Evolutionary conservation across 2,888 invertebrate genomes (phyloP).

Genomic region (Busseola fusca): DNA sequence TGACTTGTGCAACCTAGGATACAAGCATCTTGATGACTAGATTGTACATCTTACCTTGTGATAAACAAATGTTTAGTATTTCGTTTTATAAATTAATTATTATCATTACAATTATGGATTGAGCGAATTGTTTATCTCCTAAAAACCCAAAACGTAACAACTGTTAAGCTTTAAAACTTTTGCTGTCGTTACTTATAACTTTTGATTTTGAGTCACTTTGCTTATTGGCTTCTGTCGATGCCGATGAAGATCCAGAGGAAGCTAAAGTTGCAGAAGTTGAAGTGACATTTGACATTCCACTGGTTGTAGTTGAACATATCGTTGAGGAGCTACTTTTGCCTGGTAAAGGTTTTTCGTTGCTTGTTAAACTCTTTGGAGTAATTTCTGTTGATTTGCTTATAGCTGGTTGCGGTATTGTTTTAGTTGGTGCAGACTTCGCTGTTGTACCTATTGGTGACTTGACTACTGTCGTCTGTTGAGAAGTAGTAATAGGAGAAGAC

Average conservation of each 20-base stretch:
- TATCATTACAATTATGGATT: conserved; percentile 72
- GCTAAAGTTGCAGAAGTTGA: conserved; percentile 17
- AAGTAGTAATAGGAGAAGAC: conserved; percentile 34
- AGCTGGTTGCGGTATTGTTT: conserved; percentile 35
- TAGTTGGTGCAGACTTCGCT: conserved; percentile 25
- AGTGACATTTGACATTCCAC: conserved; percentile 28
- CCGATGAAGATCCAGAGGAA: conserved; percentile 34
- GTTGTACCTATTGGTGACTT: conserved; percentile 36
- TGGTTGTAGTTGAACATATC: conserved; percentile 28
- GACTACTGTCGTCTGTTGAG: conserved; percentile 25
- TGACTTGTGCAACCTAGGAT: conserved; percentile 50
- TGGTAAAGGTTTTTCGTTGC: conserved; percentile 43
- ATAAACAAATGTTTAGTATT: conserved; percentile 33
- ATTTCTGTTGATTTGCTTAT: conserved; percentile 39
- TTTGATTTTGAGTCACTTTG: conserved; percentile 63
- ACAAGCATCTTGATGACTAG: conserved; percentile 47
- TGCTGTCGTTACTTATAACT: conserved; percentile 63
- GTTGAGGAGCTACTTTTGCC: conserved; percentile 18
- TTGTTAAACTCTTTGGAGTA: conserved; percentile 35
- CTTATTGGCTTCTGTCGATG: conserved; percentile 51
- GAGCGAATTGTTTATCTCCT: conserved; percentile 71
- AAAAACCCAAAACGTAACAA: conserved; percentile 57
- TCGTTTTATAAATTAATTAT: conserved; percentile 55
- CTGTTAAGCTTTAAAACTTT: conserved; percentile 70
- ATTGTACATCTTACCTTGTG: conserved; percentile 47